phyloP scores from a whole-genome alignment of 1,140 invertebrate genomes.

The Tetramorium alpestre region DNA sequence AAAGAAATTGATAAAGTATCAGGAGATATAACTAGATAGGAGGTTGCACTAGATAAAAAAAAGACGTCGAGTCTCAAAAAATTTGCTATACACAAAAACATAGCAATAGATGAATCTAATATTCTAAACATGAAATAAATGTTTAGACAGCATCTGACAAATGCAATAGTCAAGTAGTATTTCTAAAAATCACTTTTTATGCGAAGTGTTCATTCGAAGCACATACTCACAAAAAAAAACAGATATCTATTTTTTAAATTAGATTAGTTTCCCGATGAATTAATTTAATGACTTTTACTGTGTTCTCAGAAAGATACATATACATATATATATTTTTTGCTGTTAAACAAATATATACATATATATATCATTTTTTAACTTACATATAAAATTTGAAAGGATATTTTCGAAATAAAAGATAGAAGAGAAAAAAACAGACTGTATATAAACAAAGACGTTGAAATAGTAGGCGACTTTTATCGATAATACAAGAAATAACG shows the following conservation, averaged over 20 bases:
- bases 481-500: conserved; percentile 45
- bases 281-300: conserved; percentile 48
- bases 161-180: conserved; percentile 35
- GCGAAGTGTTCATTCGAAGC: conserved; percentile 61
- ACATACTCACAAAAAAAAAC: conserved; percentile 59
- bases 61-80: conserved; percentile 34
- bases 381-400: conserved; percentile 1
- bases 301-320: conserved; percentile 31
- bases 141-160: conserved; percentile 67
- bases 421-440: conserved; percentile 39
- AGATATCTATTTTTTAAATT: conserved; percentile 66
- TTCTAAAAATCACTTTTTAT: conserved; percentile 65
- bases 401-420: conserved; percentile 46
- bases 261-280: conserved; percentile 65
- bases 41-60: not conserved
- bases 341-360: conserved; percentile 17
- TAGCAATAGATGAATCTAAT: conserved; percentile 74
- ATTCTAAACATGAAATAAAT: conserved; percentile 73
- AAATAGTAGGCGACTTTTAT: conserved; percentile 48
- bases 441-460: conserved; percentile 56
- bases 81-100: conserved; percentile 50
- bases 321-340: conserved; percentile 40
- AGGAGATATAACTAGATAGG: too few species aligned
- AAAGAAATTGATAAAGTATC: too few species aligned
- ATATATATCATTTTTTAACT: conserved; percentile 54